Conservation (phyloP, 1,140 invertebrate genomes). For the Platyura marginata region DNA sequence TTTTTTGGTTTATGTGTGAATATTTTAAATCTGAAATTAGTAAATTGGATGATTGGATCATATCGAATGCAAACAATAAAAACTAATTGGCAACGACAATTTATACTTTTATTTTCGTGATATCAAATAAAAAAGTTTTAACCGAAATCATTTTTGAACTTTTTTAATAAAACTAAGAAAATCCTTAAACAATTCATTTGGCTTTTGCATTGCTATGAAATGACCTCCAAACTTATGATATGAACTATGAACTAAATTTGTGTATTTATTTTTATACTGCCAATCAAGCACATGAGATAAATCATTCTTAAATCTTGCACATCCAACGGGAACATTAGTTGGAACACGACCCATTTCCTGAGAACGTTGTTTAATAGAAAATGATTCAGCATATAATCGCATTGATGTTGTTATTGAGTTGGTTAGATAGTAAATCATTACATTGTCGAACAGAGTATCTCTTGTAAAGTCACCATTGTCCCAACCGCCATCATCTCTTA, state of each 20-base stretch:
- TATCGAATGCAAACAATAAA: no score
- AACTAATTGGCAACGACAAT: no score
- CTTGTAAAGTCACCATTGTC: slow-evolving; percentile 34
- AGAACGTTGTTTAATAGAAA: slow-evolving; percentile 20
- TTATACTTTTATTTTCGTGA: no score
- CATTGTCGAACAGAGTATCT: slow-evolving; percentile 67
- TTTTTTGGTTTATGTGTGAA: no score
- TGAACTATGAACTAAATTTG: slow-evolving; percentile 41
- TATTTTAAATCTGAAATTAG: no score
- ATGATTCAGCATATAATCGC: slow-evolving; percentile 53
- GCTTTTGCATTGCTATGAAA: slow-evolving; percentile 68
- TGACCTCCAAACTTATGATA: slow-evolving; percentile 53
- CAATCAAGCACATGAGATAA: slow-evolving; percentile 34
- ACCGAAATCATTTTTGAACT: background rate
- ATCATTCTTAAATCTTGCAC: slow-evolving; percentile 44
- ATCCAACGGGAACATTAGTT: slow-evolving; percentile 39
- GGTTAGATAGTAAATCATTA: slow-evolving; percentile 77
- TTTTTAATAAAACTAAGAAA: slow-evolving; percentile 22
- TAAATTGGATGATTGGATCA: no score
- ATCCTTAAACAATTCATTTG: slow-evolving; percentile 46
- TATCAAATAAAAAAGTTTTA: no score
- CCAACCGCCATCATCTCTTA: slow-evolving; percentile 51
- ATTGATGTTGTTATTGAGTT: slow-evolving; percentile 56
- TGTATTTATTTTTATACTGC: slow-evolving; percentile 35
- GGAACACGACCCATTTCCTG: slow-evolving; percentile 33